A percentile compares a stretch with the other conserved stretches of the same genome.
Evolutionary conservation across 2,113 vertebrate species (phyloP).

Genomic region (Garra rufa): DNA sequence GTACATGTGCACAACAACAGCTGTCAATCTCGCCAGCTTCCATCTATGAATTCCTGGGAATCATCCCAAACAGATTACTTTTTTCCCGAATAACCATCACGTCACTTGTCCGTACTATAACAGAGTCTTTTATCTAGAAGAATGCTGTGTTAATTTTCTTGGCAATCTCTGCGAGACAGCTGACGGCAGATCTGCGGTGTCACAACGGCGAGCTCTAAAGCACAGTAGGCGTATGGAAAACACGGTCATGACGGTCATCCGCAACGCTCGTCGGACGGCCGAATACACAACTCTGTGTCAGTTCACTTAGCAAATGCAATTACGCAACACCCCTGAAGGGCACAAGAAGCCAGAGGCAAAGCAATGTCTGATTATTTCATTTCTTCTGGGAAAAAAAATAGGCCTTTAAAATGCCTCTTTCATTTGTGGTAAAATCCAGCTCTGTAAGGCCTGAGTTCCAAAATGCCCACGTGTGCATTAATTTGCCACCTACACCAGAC

Average conservation of each 20-base stretch:
- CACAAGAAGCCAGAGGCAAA: conserved; percentile 15
- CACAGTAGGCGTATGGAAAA: conserved; percentile 40
- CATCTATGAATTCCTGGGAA: not conserved
- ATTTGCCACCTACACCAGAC: conserved; percentile 63
- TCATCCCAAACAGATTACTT: not conserved
- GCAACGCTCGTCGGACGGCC: not conserved
- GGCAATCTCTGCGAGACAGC: conserved; percentile 1
- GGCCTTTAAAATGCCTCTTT: conserved; percentile 43
- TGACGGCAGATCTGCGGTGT: not conserved
- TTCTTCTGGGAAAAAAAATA: not conserved
- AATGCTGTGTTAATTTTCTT: conserved; percentile 8
- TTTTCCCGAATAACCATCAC: not conserved
- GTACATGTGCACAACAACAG: not conserved
- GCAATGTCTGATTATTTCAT: conserved; percentile 9
- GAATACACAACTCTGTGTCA: conserved; percentile 49
- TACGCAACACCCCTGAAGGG: conserved; percentile 35
- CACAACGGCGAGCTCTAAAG: not conserved
- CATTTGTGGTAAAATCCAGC: conserved; percentile 36
- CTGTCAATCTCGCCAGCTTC: not conserved
- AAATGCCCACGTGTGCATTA: conserved; percentile 52
- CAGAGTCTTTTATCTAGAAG: not conserved
- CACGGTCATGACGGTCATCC: not conserved
- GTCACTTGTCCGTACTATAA: not conserved
- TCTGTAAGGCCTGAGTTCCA: conserved; percentile 40
- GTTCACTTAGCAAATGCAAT: conserved; percentile 39